Evolutionary conservation across 2,113 vertebrate genomes (phyloP), one percentile per base, ranked within the genome.

Genomic region (Osmerus eperlanus): DNA sequence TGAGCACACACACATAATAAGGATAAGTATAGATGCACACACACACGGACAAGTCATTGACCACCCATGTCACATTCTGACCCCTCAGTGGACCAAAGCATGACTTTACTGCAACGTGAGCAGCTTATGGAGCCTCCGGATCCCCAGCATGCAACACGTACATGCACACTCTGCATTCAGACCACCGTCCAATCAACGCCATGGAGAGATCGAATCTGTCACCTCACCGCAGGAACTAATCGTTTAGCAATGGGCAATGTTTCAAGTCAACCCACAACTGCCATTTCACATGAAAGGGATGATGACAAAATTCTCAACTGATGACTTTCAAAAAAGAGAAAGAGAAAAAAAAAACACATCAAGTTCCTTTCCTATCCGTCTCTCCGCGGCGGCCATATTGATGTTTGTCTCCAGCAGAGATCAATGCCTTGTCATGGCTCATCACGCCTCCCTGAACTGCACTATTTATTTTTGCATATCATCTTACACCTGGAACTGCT

Each of bases 381-480:
- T 63, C 13, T 7, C 21, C 68, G 62, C 13, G 76, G 59, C 73
- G 71, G 52, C 54, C n/a, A 74, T 82, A 80, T 83, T 66, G 84
- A 83, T 79, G 78, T 81, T 79, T 77, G 15, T 25, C 62, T 63
- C 81, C 78, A 41, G 47, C 77, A 74, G 68, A 72, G 77, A 85
- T 86, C 81, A 78, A 85, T 84, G 69, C 29, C 67, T 70, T 70
- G 78, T 81, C 79, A 72, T 15, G 41, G 19, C 53, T 75, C 75
- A 84, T 87, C 41, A 47, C 41, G 41, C 41, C 41, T 47, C 41
- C 41, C 9, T 11, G 9, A 47, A 47, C 41, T 5, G 9, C 41
- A 47, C 41, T 12, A 47, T 47, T 47, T 47, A 5, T 9, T 47
- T 63, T 56, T 72, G 59, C 62, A 73, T 23, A 2, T 23, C 29